Percentiles rank a stretch among this genome's conserved stretches.
These are phyloP conservation scores for Tineola bisselliella DNA, from an alignment of 2,888 invertebrate species.

Conservation along the genomic window DNA sequence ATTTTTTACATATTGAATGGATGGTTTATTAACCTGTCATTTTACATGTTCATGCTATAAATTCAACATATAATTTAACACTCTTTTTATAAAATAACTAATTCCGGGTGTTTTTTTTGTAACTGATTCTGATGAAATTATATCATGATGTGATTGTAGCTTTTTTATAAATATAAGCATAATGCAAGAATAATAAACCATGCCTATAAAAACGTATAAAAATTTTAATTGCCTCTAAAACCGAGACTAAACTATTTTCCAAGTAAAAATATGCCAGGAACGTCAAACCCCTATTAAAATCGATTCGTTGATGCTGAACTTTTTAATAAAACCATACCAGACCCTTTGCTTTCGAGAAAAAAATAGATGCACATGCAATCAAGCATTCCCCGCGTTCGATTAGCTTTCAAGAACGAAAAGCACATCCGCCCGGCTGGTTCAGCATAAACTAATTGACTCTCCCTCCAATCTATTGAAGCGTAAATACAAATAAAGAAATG, in stretches of 20 bases:
- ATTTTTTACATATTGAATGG: too few relatives aligned
- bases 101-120: too few relatives aligned
- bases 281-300: neutral
- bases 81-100: too few relatives aligned
- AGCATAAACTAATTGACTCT: constrained; percentile 11
- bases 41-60: too few relatives aligned
- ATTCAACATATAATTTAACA: too few relatives aligned
- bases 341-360: constrained; percentile 1
- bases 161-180: too few relatives aligned
- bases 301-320: neutral
- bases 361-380: constrained; percentile 37
- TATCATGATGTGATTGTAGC: too few relatives aligned
- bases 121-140: too few relatives aligned
- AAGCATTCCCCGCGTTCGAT: constrained; percentile 40
- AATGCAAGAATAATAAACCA: too few relatives aligned
- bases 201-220: too few relatives aligned
- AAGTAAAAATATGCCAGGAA: neutral
- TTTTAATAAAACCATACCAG: constrained; percentile 3
- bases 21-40: too few relatives aligned
- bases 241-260: neutral
- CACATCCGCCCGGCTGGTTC: constrained; percentile 28
- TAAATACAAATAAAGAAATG: too few relatives aligned
- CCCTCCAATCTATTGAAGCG: neutral
- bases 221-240: neutral
- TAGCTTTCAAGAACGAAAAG: constrained; percentile 48